A percentile compares a stretch with the other conserved stretches of the same genome.
Evolutionary conservation across 2,113 vertebrate species (phyloP).

Genomic region (Lipophrys pholis): DNA sequence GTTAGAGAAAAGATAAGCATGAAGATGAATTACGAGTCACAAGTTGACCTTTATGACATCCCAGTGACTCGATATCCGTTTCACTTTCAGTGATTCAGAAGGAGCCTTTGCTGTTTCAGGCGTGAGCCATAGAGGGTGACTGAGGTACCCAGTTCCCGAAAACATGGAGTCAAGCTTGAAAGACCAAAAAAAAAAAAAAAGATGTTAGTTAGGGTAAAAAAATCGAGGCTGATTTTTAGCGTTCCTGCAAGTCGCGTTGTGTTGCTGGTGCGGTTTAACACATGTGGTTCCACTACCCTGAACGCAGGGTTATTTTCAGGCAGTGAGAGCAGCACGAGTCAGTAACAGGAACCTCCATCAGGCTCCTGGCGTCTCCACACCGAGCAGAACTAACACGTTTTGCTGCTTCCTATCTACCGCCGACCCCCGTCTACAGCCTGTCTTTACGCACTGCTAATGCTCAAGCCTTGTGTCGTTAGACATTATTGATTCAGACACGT

Average conservation of each 20-base stretch:
- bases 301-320: conserved; percentile 77
- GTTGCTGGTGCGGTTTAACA: conserved; percentile 68
- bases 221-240: conserved; percentile 53
- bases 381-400: conserved; percentile 32
- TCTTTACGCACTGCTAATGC: too few species aligned
- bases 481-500: too few species aligned
- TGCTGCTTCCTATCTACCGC: conserved; percentile 21
- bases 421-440: not conserved
- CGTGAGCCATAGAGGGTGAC: too few species aligned
- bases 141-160: conserved; percentile 74
- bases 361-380: conserved; percentile 59
- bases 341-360: conserved; percentile 75
- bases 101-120: conserved; percentile 54
- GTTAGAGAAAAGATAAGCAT: not conserved
- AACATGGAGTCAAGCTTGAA: conserved; percentile 60
- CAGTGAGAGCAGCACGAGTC: conserved; percentile 63
- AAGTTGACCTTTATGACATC: conserved; percentile 15
- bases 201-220: conserved; percentile 38
- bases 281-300: conserved; percentile 71
- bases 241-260: conserved; percentile 62
- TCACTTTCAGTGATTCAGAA: conserved; percentile 66
- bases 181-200: conserved; percentile 15
- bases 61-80: conserved; percentile 51
- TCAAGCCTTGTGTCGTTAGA: too few species aligned
- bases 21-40: conserved; percentile 13